Evolutionary conservation across 2,888 invertebrate genomes (phyloP).

Genomic region (Epirrita christyi): DNA sequence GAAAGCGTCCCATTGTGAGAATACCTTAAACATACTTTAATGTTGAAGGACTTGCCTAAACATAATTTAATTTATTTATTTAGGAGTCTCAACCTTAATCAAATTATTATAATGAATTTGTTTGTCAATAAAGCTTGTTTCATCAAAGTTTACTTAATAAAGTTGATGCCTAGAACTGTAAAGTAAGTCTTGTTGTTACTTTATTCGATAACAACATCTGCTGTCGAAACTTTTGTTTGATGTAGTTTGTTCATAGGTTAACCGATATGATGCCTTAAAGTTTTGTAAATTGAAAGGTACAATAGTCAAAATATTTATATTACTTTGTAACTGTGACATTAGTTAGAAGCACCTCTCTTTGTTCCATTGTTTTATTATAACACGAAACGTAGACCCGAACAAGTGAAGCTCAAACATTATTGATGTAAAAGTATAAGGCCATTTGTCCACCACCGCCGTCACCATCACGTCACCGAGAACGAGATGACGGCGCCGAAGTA

Average conservation of each 20-base stretch:
- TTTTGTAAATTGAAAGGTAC: not conserved
- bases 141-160: not conserved
- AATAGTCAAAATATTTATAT: too few relatives aligned
- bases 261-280: not conserved
- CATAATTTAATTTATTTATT: not conserved
- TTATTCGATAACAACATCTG: not conserved
- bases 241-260: not conserved
- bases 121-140: not conserved
- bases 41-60: not conserved
- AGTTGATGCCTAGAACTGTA: not conserved
- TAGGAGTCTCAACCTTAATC: not conserved
- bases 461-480: too few relatives aligned
- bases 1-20: too few relatives aligned
- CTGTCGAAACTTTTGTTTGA: not conserved
- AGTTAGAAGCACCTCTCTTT: too few relatives aligned
- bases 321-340: too few relatives aligned
- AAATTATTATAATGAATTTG: not conserved
- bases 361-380: too few relatives aligned
- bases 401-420: too few relatives aligned
- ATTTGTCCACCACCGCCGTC: too few relatives aligned
- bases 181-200: not conserved
- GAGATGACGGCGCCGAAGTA: too few relatives aligned
- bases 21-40: too few relatives aligned
- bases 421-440: too few relatives aligned
- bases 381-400: too few relatives aligned